These are phyloP conservation scores for Papilio xuthus DNA, from an alignment of 1,140 invertebrate genomes.

Conservation along the genomic window DNA sequence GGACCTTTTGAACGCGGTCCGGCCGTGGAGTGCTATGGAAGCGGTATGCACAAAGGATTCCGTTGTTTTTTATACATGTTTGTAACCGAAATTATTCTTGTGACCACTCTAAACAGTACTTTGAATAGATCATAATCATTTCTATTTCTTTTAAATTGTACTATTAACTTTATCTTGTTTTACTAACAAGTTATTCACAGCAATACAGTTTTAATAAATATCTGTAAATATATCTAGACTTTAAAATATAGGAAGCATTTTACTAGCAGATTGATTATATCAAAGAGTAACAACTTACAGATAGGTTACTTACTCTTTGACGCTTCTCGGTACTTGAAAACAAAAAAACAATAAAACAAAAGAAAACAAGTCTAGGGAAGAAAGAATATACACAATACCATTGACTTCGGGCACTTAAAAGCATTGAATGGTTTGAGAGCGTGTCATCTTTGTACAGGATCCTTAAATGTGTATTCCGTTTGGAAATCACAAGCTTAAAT, in stretches of 20 bases:
- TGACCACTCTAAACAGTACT: conserved; percentile 40
- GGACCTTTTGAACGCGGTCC: conserved; percentile 55
- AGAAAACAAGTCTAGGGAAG: neutral
- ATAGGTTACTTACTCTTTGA: neutral
- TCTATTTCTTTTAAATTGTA: neutral
- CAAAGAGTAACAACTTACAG: conserved; percentile 11
- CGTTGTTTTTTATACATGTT: conserved; percentile 55
- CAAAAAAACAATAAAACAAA: conserved; percentile 13
- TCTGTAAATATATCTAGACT: too few relatives aligned
- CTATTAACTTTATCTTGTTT: neutral
- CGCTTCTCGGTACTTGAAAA: neutral
- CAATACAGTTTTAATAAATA: neutral
- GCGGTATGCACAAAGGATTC: conserved; percentile 50
- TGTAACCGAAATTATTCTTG: conserved; percentile 55
- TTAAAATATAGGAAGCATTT: too few relatives aligned
- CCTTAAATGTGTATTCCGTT: conserved; percentile 64
- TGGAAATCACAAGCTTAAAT: conserved; percentile 70
- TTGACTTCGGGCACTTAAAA: neutral
- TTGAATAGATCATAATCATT: neutral
- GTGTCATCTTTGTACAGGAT: conserved; percentile 61
- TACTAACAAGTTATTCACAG: neutral
- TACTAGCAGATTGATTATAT: neutral
- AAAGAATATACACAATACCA: neutral
- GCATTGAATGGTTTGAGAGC: neutral
- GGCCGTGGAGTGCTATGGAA: conserved; percentile 49